phyloP scores from a whole-genome alignment of 2,888 invertebrate genomes.

The Idaea straminata region DNA sequence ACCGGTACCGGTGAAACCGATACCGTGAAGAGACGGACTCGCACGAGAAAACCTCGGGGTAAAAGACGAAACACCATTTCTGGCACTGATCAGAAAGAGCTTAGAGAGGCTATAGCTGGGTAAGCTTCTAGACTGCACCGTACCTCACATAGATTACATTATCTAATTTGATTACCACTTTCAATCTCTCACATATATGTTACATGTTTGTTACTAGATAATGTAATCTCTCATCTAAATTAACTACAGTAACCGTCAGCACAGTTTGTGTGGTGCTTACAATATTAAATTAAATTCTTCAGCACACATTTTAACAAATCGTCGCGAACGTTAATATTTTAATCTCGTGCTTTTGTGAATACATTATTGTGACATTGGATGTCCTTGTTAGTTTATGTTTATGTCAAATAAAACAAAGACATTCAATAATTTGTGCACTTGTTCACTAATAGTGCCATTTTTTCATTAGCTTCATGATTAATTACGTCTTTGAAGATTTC shows the following conservation, averaged over 20 bases:
- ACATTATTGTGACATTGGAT: conserved; percentile 69
- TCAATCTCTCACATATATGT: conserved; percentile 17
- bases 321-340: conserved; percentile 52
- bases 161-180: conserved; percentile 24
- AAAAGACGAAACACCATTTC: conserved; percentile 94
- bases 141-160: conserved; percentile 55
- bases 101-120: conserved; percentile 91
- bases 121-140: conserved; percentile 82
- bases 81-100: conserved; percentile 94
- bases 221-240: conserved; percentile 65
- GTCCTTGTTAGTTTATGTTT: conserved; percentile 67
- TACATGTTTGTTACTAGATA: conserved; percentile 45
- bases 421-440: conserved; percentile 71
- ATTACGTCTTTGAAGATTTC: conserved; percentile 60
- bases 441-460: conserved; percentile 76
- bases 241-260: conserved; percentile 66
- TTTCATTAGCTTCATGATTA: conserved; percentile 75
- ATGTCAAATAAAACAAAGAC: conserved; percentile 54
- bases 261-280: conserved; percentile 72
- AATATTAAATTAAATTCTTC: conserved; percentile 57
- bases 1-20: conserved; percentile 74
- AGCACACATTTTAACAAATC: conserved; percentile 72
- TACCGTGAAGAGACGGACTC: conserved; percentile 85
- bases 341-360: conserved; percentile 75
- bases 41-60: conserved; percentile 87